Evolutionary conservation across 2,113 vertebrate species (phyloP).

Genomic region (Ophiodon elongatus): DNA sequence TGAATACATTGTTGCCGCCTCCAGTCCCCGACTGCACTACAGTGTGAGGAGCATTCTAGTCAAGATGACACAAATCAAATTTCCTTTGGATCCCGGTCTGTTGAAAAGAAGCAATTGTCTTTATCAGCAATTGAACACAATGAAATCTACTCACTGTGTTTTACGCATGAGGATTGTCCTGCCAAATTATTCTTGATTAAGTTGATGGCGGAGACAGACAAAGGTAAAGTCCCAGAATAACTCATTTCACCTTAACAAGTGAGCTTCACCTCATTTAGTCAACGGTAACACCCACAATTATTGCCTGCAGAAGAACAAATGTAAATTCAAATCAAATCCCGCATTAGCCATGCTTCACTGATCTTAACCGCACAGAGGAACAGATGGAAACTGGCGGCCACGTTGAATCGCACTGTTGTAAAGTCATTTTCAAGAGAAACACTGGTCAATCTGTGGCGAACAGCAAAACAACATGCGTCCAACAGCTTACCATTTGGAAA

Average conservation of each 20-base stretch:
- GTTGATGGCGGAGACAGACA: constrained; percentile 1
- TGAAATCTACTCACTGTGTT: constrained; percentile 7
- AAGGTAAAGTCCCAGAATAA: constrained; percentile 15
- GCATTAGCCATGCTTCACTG: constrained; percentile 30
- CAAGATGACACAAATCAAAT: constrained; percentile 16
- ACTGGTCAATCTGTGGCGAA: constrained; percentile 51
- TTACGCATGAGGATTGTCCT: constrained; percentile 9
- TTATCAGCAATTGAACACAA: constrained; percentile 15
- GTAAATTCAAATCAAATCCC: constrained; percentile 53
- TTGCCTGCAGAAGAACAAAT: constrained; percentile 38
- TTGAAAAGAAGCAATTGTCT: constrained; percentile 4
- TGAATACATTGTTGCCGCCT: not conserved
- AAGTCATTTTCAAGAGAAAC: constrained; percentile 54
- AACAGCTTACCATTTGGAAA: constrained; percentile 59
- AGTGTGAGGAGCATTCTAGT: constrained; percentile 10
- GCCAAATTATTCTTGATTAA: constrained; percentile 48
- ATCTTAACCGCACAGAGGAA: constrained; percentile 47
- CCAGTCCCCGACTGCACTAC: not conserved
- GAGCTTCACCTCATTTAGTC: constrained; percentile 49
- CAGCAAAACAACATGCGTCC: constrained; percentile 69
- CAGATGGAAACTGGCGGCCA: constrained; percentile 39
- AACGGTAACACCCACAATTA: constrained; percentile 45
- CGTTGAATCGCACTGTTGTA: constrained; percentile 25
- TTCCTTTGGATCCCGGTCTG: constrained; percentile 14
- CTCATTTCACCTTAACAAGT: constrained; percentile 44